Evolutionary conservation across 2,888 invertebrate genomes (phyloP), one percentile per base, ranked within the genome.

Genomic region (Drosophila paranaensis): DNA sequence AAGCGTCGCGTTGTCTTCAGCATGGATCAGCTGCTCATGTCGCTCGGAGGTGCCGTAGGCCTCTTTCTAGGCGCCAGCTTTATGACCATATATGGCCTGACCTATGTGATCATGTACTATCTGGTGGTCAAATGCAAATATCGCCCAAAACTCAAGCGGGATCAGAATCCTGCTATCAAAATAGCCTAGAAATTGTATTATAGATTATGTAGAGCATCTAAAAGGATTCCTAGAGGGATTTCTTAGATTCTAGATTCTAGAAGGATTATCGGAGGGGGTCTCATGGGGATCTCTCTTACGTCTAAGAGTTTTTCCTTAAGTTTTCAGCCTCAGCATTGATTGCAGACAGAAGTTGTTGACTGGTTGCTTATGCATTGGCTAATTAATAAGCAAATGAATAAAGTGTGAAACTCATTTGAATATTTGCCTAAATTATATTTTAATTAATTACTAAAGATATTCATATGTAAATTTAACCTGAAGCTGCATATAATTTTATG

Each of bases 21-120:
- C 54, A 83, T 83, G 25, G 92, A 92, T 81, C 92, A 92, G 69
- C 66, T 92, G 71, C 79, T 92, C 43, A 91, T 93, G 71, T 91
- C 92, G 4, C 90, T 93, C 68, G 93, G 92, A 48, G 92, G 92
- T 14, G 91, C 92, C 8, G 90, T 92, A 54, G 91, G 92, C n/a
- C 77, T 92, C 8, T 92, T 92, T 77, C 72, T 92, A 33, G 92
- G 92, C n/a, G 91, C 92, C 53, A 92, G 92, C 73, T 92, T 92
- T 60, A 85, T 93, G 62, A 92, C 91, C 62, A 60, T 89, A 25
- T 89, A 86, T 57, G 88, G 88, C 4, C 37, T 91, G 14, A 56
- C 85, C 25, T 83, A 86, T 57, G 53, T 88, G 20, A 45, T 74
- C 0, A 27, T 87, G 27, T 82, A 77, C 53, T 76, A 71, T 62